Conservation (phyloP, 2,113 vertebrate species). For the Cacatua alba region DNA sequence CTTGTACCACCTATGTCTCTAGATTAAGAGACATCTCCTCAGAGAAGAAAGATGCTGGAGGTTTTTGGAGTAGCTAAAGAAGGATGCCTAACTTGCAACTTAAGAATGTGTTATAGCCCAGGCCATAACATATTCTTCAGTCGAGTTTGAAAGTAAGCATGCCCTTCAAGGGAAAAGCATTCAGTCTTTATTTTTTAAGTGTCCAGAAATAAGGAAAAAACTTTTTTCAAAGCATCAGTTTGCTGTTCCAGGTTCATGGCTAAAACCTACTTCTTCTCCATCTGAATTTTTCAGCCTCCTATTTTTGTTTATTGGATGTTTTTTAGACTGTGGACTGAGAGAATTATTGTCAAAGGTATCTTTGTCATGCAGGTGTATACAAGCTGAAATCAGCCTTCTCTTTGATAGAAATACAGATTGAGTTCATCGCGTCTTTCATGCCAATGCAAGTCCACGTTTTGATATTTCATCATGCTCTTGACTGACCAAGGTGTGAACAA, state of each 20-base stretch:
- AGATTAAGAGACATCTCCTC: neutral
- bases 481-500: conserved; percentile 38
- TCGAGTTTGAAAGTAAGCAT: neutral
- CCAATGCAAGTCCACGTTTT: neutral
- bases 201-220: neutral
- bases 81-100: neutral
- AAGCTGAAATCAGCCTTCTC: neutral
- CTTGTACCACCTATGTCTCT: neutral
- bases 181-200: neutral
- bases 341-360: neutral
- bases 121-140: neutral
- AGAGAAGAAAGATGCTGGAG: neutral
- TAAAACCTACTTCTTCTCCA: neutral
- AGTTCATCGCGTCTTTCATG: neutral
- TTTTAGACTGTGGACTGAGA: neutral
- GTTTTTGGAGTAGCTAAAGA: neutral
- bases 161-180: neutral
- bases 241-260: neutral
- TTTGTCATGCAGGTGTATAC: neutral
- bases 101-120: neutral
- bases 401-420: neutral
- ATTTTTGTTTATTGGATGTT: neutral
- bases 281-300: neutral
- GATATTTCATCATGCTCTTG: conserved; percentile 17
- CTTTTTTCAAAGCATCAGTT: neutral